These are phyloP conservation scores for Trissolcus basalis DNA, from an alignment of 1,140 invertebrate species.

Conservation along the genomic window DNA sequence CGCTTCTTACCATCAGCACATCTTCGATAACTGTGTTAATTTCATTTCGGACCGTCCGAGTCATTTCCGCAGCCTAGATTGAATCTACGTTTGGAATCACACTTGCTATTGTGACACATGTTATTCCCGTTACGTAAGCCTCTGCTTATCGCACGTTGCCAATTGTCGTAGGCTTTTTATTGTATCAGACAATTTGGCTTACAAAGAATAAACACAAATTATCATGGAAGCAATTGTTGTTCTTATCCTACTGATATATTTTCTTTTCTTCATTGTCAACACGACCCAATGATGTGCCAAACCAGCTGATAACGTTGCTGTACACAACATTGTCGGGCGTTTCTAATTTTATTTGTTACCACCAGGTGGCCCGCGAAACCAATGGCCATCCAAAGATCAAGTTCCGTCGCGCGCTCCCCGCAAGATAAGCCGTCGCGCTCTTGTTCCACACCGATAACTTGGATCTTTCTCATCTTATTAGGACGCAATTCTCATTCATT, in stretches of 20 bases:
- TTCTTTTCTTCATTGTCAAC: no score
- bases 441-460: slow-evolving; percentile 52
- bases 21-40: slow-evolving; percentile 63
- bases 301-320: no score
- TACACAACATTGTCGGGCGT: no score
- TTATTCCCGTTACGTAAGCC: slow-evolving; percentile 24
- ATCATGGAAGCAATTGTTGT: slow-evolving; percentile 56
- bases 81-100: slow-evolving; percentile 63
- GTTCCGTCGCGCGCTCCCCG: slow-evolving; percentile 22
- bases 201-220: slow-evolving; percentile 44
- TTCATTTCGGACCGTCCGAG: slow-evolving; percentile 60
- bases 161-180: slow-evolving; percentile 46
- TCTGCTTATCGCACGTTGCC: slow-evolving; percentile 33
- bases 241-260: neutral
- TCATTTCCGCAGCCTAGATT: slow-evolving; percentile 74
- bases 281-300: no score
- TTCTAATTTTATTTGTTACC: slow-evolving; percentile 6
- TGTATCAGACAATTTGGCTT: slow-evolving; percentile 33
- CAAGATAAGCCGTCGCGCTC: slow-evolving; percentile 42
- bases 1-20: slow-evolving; percentile 43
- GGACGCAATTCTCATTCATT: slow-evolving; percentile 63
- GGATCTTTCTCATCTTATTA: slow-evolving; percentile 47
- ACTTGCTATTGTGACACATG: slow-evolving; percentile 31
- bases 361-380: slow-evolving; percentile 26
- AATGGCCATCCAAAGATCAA: slow-evolving; percentile 40